Evolutionary conservation across 2,797 vertebrate species (phyloP).

Genomic region (Bradypodion ventrale): DNA sequence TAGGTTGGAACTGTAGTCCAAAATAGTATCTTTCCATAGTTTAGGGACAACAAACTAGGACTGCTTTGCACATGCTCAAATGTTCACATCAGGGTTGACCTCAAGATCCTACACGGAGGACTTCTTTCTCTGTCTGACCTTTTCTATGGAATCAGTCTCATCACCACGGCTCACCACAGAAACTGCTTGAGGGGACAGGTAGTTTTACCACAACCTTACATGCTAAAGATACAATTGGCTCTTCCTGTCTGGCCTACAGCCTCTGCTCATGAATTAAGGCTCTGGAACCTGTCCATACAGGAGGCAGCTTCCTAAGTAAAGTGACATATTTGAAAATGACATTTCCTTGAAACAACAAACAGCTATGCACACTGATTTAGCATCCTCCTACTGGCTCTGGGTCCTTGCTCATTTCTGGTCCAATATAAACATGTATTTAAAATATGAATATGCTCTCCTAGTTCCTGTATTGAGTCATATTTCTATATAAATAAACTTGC

Average conservation of each 20-base stretch:
- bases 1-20: too few species aligned
- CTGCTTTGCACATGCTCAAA: background rate
- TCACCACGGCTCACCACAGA: background rate
- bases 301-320: constrained; percentile 38
- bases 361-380: constrained; percentile 48
- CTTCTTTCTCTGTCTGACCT: background rate
- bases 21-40: too few species aligned
- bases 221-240: background rate
- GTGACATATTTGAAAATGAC: constrained; percentile 55
- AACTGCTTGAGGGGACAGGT: background rate
- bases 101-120: constrained; percentile 19
- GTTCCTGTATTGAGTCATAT: constrained; percentile 38
- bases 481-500: constrained; percentile 43
- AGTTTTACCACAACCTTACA: background rate
- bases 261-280: constrained; percentile 31
- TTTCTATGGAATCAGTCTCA: constrained; percentile 2
- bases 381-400: constrained; percentile 52
- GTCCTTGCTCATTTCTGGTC: constrained; percentile 38
- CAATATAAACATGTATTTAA: constrained; percentile 48
- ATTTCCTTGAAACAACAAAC: constrained; percentile 52
- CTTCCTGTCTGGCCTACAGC: constrained; percentile 25
- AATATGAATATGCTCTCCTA: constrained; percentile 7
- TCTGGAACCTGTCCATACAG: constrained; percentile 33
- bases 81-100: background rate
- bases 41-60: background rate